Evolutionary conservation across 2,113 vertebrate genomes (phyloP), one percentile per base, ranked within the genome.

Genomic region (Struthio camelus): DNA sequence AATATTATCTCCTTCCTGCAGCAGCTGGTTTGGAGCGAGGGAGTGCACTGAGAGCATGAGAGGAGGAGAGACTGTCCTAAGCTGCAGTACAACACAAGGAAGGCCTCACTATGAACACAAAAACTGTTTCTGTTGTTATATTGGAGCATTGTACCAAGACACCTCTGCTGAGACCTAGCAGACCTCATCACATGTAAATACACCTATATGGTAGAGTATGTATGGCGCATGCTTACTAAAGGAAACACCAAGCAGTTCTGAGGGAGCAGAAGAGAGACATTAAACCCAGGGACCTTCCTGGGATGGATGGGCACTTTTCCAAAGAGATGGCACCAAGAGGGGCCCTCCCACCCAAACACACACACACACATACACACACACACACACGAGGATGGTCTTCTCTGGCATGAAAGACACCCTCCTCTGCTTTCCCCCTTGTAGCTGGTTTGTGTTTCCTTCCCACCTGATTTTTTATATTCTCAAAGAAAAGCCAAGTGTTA

Each of bases 131-230:
- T 93, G 96, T 95, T 90, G 93, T 95, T 90, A 19, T 72, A 65
- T 73, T 65, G 89, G 85, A 94, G 89, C 90, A 80, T 82, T 95
- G 91, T 96, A 94, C 89, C 42, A 93, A 46, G 95, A 96, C 90
- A 96, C 40, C 80, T 96, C 90, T 97, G 95, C 94, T 94, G 94
- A 95, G 79, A 69, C 42, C 65, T 61, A 88, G 91, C 97, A 96
- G 90, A 94, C 67, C 92, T 87, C 93, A 67, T 85, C 93, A 84
- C 76, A 3, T 97, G 97, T 97, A 97, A 97, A 97, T 97, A 97
- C 81, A 95, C 90, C 93, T 93, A 67, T 93, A 75, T 48, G 95
- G 94, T 95, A 91, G 95, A 61, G 10, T 92, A 91, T 72, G 84
- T 95, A 75, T 24, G 53, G 82, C 13, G 88, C 93, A 94, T 96